Evolutionary conservation across 2,888 invertebrate species (phyloP).

Genomic region (Stenoptilia bipunctidactyla): DNA sequence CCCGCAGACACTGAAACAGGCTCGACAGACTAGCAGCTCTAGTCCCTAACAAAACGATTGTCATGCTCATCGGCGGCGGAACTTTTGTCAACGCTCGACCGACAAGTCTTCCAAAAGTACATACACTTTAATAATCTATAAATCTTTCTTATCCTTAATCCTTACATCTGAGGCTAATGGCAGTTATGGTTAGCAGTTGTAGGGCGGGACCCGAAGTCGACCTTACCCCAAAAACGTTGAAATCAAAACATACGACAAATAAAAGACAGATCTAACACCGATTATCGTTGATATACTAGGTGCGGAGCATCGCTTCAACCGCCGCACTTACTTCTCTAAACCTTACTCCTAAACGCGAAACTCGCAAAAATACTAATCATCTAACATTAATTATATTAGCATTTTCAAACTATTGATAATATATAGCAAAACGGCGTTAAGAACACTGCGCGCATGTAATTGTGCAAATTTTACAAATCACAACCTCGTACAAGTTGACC

Average conservation of each 20-base stretch:
- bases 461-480: too few species aligned
- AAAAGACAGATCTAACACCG: conserved; percentile 28
- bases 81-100: not conserved
- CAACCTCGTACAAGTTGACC: too few species aligned
- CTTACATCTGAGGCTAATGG: conserved; percentile 50
- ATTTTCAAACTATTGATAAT: not conserved
- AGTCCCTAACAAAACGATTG: conserved; percentile 2
- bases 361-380: conserved; percentile 6
- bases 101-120: not conserved
- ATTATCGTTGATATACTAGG: conserved; percentile 21
- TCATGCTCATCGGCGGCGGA: not conserved
- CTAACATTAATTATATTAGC: conserved; percentile 1
- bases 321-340: conserved; percentile 20
- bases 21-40: conserved; percentile 24
- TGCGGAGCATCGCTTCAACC: conserved; percentile 18
- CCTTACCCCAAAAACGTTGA: conserved; percentile 34
- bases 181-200: conserved; percentile 59
- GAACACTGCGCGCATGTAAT: not conserved
- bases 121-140: conserved; percentile 23
- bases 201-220: conserved; percentile 43
- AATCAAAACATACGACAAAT: conserved; percentile 30
- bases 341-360: conserved; percentile 1
- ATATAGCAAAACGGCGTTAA: not conserved
- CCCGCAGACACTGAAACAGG: conserved; percentile 49
- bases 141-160: conserved; percentile 25